Conservation (phyloP, 2,888 invertebrate genomes). For the Dusona sp. region DNA sequence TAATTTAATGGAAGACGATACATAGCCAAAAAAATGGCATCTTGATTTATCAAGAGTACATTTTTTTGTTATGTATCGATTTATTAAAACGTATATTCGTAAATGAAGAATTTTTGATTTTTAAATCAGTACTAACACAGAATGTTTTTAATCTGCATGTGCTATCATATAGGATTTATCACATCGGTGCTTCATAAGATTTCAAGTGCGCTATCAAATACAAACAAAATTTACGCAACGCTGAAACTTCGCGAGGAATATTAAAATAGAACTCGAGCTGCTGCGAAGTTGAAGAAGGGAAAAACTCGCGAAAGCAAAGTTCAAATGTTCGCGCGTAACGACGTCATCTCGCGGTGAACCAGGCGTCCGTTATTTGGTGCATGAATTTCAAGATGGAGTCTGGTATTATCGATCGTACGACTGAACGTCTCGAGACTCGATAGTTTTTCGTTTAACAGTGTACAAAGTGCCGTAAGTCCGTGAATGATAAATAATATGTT, state of each 20-base stretch:
- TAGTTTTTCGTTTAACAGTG: slow-evolving; percentile 8
- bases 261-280: slow-evolving; percentile 53
- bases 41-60: not conserved
- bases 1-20: not conserved
- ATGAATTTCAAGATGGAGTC: slow-evolving; percentile 40
- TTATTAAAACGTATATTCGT: not conserved
- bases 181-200: slow-evolving; percentile 15
- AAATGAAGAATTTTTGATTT: not conserved
- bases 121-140: not conserved
- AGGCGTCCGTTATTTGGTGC: slow-evolving; percentile 25
- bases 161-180: slow-evolving; percentile 39
- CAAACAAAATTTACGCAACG: slow-evolving; percentile 59
- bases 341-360: slow-evolving; percentile 11
- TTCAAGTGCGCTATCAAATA: slow-evolving; percentile 30
- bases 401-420: slow-evolving; percentile 52
- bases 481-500: not conserved
- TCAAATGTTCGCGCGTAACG: slow-evolving; percentile 59
- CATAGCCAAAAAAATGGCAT: too few relatives aligned
- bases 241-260: slow-evolving; percentile 1
- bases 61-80: not conserved
- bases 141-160: not conserved
- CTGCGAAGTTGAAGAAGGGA: not conserved
- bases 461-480: slow-evolving; percentile 26
- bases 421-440: slow-evolving; percentile 25
- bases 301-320: slow-evolving; percentile 23